Percentiles rank a stretch among this genome's conserved stretches.
Evolutionary conservation across 2,113 vertebrate genomes (phyloP).

Genomic region (Melanocharis versteri): DNA sequence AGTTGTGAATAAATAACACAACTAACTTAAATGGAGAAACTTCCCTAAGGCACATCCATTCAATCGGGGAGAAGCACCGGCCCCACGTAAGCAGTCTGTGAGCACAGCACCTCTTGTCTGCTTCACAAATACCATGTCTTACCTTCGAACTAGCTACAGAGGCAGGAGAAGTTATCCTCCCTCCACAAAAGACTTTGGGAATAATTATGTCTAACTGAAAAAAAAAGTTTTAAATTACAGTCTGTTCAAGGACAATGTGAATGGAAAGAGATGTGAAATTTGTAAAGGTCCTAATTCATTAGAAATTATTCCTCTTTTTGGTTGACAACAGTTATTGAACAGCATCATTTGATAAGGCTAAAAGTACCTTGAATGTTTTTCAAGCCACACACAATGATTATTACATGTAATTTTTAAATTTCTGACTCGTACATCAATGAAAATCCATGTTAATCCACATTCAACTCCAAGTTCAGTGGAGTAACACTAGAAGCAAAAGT

Average conservation of each 20-base stretch:
- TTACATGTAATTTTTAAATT: not conserved
- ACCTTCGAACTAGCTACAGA: not conserved
- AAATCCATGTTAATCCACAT: not conserved
- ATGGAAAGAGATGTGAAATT: not conserved
- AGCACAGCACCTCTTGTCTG: not conserved
- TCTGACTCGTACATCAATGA: accelerated
- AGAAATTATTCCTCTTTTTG: not conserved
- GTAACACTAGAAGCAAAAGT: not conserved
- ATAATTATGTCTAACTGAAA: not conserved
- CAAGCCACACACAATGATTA: not conserved
- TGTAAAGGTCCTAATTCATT: not conserved
- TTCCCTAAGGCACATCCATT: not conserved
- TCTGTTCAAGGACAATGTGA: not conserved
- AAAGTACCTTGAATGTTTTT: not conserved
- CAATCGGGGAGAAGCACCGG: not conserved
- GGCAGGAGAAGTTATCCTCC: not conserved
- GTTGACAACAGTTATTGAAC: not conserved
- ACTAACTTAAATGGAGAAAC: not conserved
- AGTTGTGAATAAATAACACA: not conserved
- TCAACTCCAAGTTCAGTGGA: not conserved
- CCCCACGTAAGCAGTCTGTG: not conserved
- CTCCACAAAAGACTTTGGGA: not conserved
- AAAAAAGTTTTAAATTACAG: not conserved
- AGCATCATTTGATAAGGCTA: not conserved
- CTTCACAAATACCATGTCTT: not conserved